Evolutionary conservation across 1,140 invertebrate genomes (phyloP), one percentile per base, ranked within the genome.

Genomic region (Trichonephila clavata): DNA sequence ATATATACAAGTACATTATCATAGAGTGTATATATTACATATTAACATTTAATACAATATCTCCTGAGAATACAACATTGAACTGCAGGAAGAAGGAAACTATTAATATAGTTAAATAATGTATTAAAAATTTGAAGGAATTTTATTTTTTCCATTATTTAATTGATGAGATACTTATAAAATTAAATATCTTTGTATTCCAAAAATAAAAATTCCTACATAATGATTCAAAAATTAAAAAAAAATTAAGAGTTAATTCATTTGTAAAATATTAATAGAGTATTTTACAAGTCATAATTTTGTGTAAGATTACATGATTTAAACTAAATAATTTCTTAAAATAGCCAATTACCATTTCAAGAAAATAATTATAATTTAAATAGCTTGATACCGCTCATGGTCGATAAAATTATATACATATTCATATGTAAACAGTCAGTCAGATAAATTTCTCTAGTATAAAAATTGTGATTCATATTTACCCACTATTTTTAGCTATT

Each of bases 11-110:
- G 61, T 86, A 86, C 63, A 7, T 63, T 24, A 50, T 50, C 7
- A 84, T 21, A 65, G 80, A 39, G 39, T n/a, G 50, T 86, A 77
- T 92, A 86, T 68, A 86, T 71, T 77, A 92, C 39, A 86, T 71
- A 92, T 71, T 27, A 92, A 92, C 81, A 86, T 71, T 65, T 71
- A 63, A 86, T 77, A 86, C 83, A 92, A n/a, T 59, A 10, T 89
- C 32, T 68, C 71, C 65, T 71, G 50, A 60, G 63, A 27, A 89
- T 89, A 27, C 61, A 89, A 89, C 57, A 87, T 63, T 87, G 57
- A 87, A 87, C 57, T 87, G 43, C 57, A 84, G 83, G 83, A 84
- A 84, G 83, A 84, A 84, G 83, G 43, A 84, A 20, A n/a, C 83
- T 59, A 84, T 84, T 60, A 27, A 18, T 84, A 59, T 57, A 84